Evolutionary conservation across 1,140 invertebrate species (phyloP).

Genomic region (Schlechtendalia chinensis): DNA sequence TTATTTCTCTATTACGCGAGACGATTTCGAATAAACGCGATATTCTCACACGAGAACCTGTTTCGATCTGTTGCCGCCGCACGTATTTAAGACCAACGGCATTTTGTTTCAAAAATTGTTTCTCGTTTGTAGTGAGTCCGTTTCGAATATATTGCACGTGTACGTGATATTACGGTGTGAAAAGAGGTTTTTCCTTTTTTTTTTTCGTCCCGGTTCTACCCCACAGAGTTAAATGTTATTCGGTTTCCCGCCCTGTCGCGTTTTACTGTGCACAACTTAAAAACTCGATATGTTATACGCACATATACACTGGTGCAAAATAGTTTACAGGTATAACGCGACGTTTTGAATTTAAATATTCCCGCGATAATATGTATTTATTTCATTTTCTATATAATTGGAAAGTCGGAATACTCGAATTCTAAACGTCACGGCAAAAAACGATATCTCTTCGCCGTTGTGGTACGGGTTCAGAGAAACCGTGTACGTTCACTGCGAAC

Average conservation of each 20-base stretch:
- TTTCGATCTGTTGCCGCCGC: slow-evolving; percentile 13
- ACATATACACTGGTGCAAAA: not conserved
- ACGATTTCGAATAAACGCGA: no score
- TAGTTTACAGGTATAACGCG: no score
- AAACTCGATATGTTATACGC: not conserved
- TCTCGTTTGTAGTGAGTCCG: slow-evolving; percentile 5
- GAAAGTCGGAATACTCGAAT: not conserved
- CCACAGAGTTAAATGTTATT: slow-evolving; percentile 20
- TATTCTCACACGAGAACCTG: slow-evolving; percentile 2
- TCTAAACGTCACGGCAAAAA: no score
- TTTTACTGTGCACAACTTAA: slow-evolving; percentile 1
- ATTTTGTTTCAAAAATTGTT: slow-evolving; percentile 28
- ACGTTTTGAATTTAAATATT: not conserved
- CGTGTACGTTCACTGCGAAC: no score
- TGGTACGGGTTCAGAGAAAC: no score
- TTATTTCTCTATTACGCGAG: no score
- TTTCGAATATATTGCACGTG: no score
- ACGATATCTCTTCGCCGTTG: no score
- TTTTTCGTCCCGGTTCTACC: no score
- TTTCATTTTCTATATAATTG: not conserved
- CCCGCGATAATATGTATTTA: not conserved
- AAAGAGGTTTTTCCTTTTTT: slow-evolving; percentile 15
- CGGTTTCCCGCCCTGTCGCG: not conserved
- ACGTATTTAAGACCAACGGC: slow-evolving; percentile 7
- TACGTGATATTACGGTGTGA: not conserved